These are phyloP conservation scores for Stegodyphus dumicola DNA, from an alignment of 1,140 invertebrate genomes.

Conservation along the genomic window DNA sequence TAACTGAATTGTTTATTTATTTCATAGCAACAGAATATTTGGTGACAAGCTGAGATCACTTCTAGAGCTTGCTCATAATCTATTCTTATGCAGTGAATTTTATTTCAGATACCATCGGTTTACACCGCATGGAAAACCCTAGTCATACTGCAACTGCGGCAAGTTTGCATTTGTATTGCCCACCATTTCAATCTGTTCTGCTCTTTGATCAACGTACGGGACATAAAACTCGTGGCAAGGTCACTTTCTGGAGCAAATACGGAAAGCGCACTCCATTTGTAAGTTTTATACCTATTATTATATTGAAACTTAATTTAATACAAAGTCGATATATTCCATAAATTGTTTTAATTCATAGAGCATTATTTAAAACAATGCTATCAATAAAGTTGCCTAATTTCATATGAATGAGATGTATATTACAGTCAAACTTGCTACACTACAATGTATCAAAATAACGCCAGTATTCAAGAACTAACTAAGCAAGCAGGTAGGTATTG, in stretches of 20 bases:
- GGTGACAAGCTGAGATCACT: too few relatives aligned
- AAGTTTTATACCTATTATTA: not conserved
- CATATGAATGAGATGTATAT: not conserved
- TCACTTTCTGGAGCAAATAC: slow-evolving; percentile 93
- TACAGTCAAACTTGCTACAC: not conserved
- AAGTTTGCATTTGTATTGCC: slow-evolving; percentile 95
- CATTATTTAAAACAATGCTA: slow-evolving; percentile 1
- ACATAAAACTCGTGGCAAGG: slow-evolving; percentile 75
- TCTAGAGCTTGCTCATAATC: too few relatives aligned
- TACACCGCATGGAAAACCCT: slow-evolving; percentile 96
- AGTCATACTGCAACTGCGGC: slow-evolving; percentile 88
- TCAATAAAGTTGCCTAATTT: not conserved
- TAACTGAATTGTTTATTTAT: too few relatives aligned
- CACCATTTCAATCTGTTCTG: slow-evolving; percentile 88
- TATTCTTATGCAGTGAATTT: not conserved
- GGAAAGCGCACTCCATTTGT: slow-evolving; percentile 69
- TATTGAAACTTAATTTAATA: not conserved
- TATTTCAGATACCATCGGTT: slow-evolving; percentile 85
- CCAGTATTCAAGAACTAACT: too few relatives aligned
- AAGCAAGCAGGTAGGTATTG: too few relatives aligned
- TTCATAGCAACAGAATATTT: too few relatives aligned
- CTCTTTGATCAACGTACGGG: slow-evolving; percentile 94
- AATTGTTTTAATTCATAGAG: not conserved
- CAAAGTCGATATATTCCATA: not conserved
- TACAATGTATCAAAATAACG: too few relatives aligned